Evolutionary conservation across 23 tunicate genomes (phyloP), one percentile per base, ranked within the genome.

Genomic region (Ciona savignyi): DNA sequence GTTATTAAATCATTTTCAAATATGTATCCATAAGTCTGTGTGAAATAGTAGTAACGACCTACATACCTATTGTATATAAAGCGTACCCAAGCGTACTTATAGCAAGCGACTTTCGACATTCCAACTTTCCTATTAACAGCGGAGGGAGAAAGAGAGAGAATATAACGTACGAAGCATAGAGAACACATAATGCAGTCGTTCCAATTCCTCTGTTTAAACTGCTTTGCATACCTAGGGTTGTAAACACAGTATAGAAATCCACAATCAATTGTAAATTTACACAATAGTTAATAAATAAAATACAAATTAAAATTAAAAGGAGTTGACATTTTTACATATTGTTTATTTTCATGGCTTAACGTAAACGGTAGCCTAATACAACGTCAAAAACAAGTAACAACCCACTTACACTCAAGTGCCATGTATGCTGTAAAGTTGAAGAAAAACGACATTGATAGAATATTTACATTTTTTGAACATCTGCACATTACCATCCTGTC

Each of bases 141-240:
- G 93, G 93, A 27, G 95, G 95, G 27, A 87, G 74, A 30, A 87
- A 70, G 26, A 87, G 30, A 0, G 95, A 87, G 32, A 87, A 75
- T 0, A 87, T 0, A 1, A 87, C 95, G 25, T 71, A 34, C 15
- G 87, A 56, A 4, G 78, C 63, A 73, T 87, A 87, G 33, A 80
- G 51, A 2, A 79, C 48, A 60, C 95, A 70, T 42, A 87, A 27
- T 3, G 95, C 75, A 0, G 71, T 80, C 24, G 95, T 87, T 62
- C 95, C 95, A 48, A 70, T 77, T 19, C 75, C 77, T 0, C 78
- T 34, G 63, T 87, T 80, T 29, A 87, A 81, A 71, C 95, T 87
- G 83, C 95, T 87, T 60, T 87, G 95, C 78, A 87, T 70, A 76
- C 95, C 95, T 87, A 67, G 0, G 20, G 29, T 25, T 15, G 1